Percentiles rank a stretch among this genome's conserved stretches.
Conservation (phyloP, 2,888 invertebrate genomes). For the Linnaemya vulpina region DNA sequence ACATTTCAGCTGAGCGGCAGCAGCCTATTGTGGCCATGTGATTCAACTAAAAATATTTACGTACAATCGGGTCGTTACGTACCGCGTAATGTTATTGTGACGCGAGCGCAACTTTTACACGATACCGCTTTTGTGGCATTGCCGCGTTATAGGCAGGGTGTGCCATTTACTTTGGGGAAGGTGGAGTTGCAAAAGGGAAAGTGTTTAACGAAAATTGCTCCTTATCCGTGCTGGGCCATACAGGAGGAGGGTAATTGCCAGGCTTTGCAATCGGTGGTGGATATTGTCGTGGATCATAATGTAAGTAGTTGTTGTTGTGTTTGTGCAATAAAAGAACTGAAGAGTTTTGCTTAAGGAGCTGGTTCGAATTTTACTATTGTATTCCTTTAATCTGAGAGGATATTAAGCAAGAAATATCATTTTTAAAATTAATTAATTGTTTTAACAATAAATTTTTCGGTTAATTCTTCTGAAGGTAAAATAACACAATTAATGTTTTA, state of each 20-base stretch:
- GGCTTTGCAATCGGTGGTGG: constrained; percentile 88
- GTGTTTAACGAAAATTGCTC: constrained; percentile 84
- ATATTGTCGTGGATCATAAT: constrained; percentile 86
- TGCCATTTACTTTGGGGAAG: constrained; percentile 85
- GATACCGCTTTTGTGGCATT: constrained; percentile 85
- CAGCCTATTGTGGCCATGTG: constrained; percentile 85
- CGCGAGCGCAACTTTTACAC: constrained; percentile 85
- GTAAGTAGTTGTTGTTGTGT: constrained; percentile 75
- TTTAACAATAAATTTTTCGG: too few species aligned
- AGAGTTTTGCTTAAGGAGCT: too few species aligned
- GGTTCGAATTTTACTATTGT: too few species aligned
- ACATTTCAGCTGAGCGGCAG: constrained; percentile 82
- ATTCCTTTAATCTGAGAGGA: too few species aligned
- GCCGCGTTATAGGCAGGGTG: constrained; percentile 86
- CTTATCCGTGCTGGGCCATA: constrained; percentile 87
- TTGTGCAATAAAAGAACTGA: background rate
- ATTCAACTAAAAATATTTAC: constrained; percentile 85
- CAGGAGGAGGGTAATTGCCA: constrained; percentile 88
- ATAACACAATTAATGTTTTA: too few species aligned
- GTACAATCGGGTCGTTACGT: constrained; percentile 85
- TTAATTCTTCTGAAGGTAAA: too few species aligned
- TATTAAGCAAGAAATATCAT: too few species aligned
- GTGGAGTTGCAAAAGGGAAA: constrained; percentile 84
- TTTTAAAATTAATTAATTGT: too few species aligned
- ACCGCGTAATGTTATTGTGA: constrained; percentile 86